Evolutionary conservation across 2,113 vertebrate genomes (phyloP).

Genomic region (Pseudopipra pipra): DNA sequence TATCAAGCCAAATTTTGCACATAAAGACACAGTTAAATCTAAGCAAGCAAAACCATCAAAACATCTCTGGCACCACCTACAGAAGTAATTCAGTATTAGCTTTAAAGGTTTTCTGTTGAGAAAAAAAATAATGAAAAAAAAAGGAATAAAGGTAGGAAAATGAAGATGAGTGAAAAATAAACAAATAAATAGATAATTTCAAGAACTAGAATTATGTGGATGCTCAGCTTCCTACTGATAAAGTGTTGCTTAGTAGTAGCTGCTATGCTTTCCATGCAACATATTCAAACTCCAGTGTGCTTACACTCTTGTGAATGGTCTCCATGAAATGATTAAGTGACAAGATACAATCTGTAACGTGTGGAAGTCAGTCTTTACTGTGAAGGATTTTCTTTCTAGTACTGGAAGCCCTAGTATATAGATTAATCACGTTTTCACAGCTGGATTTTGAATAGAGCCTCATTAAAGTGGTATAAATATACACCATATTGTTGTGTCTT

Average conservation of each 20-base stretch:
- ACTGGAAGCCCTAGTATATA: neutral
- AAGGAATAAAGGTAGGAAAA: neutral
- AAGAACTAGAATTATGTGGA: neutral
- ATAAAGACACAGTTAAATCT: neutral
- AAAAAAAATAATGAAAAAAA: neutral
- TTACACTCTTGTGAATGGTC: neutral
- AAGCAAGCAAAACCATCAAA: neutral
- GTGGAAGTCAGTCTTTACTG: constrained; percentile 11
- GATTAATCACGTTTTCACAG: constrained; percentile 58
- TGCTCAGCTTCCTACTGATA: neutral
- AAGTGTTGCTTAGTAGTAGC: neutral
- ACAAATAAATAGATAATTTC: neutral
- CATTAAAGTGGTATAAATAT: constrained; percentile 63
- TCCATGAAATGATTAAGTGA: constrained; percentile 25
- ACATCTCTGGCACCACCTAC: constrained; percentile 58
- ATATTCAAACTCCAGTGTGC: neutral
- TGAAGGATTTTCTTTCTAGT: constrained; percentile 12
- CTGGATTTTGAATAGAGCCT: constrained; percentile 57
- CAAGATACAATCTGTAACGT: neutral
- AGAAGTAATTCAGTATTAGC: neutral
- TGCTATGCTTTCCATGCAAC: neutral
- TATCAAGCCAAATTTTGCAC: neutral
- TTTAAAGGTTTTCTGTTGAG: neutral
- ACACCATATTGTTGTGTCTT: neutral
- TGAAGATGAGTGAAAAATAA: neutral